Base-by-base conservation (phyloP, 2,113 vertebrate genomes). In the Euleptes europaea region DNA sequence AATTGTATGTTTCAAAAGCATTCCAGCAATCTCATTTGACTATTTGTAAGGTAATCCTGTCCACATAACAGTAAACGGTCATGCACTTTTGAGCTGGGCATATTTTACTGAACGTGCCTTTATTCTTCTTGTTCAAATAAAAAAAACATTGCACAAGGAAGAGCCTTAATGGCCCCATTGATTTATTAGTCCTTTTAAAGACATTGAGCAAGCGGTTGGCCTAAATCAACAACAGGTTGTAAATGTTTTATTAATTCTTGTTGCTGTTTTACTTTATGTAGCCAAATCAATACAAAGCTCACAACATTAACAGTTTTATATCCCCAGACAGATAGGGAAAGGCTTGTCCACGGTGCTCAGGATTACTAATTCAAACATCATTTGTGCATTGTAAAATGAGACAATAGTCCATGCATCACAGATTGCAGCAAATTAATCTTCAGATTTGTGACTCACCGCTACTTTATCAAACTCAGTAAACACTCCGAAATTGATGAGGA, bases 221-320 rank as follows among this genome's bases (percentile, higher is more conserved):
- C 90, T 95, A 94, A 94, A 95, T 95, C 93, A 96, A 95, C 85
- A 88, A 54, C 81, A 88, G 69, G 89, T 76, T 96, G 94, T 94
- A 95, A 95, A 96, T 92, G 89, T 95, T 96, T 95, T 95, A 94
- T 95, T 96, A 97, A 95, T 96, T 96, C 89, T 87, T 94, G 78
- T 95, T 96, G 84, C 89, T 93, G 40, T 91, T 95, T 94, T 92
- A 92, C 90, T 95, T 96, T 94, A 94, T 94, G 86, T 92, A 96
- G 93, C 87, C 78, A 89, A 95, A 95, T 95, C 88, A 89, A 94
- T 95, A 94, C 77, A 92, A 88, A 92, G 78, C 81, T 90, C 66
- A 92, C 82, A 93, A 84, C 80, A 94, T 92, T 95, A 95, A 91
- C 82, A 54, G 87, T 92, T 93, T 90, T 94, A 89, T 84, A 85